A percentile compares a stretch with the other conserved stretches of the same genome.
Evolutionary conservation across 2,113 vertebrate genomes (phyloP).

Genomic region (Meleagris gallopavo): DNA sequence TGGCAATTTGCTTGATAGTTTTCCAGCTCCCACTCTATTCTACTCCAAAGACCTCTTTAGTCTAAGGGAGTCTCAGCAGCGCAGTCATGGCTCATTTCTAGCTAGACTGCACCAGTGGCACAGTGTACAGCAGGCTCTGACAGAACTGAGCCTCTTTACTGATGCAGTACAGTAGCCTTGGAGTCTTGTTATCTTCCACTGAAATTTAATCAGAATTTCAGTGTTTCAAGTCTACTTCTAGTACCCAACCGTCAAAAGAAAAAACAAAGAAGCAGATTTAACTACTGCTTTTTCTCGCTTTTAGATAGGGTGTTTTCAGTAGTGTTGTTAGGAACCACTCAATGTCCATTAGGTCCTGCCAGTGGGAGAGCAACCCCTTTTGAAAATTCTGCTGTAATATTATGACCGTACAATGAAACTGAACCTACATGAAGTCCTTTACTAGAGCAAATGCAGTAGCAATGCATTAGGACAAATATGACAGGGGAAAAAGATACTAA

Average conservation of each 20-base stretch:
- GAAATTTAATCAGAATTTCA: background rate
- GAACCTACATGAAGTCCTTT: background rate
- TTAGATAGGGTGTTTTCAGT: background rate
- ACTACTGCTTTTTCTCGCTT: background rate
- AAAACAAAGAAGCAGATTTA: background rate
- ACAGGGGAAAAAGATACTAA: background rate
- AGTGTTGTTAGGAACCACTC: background rate
- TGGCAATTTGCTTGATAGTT: background rate
- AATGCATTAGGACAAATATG: background rate
- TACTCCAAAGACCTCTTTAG: background rate
- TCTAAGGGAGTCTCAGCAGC: background rate
- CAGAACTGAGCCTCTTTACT: background rate
- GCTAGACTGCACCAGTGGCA: background rate
- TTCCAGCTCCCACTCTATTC: background rate
- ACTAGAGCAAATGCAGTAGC: background rate
- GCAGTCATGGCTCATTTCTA: background rate
- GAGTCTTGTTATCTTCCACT: background rate
- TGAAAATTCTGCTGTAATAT: background rate
- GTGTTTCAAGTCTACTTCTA: background rate
- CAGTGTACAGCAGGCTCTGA: background rate
- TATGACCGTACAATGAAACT: background rate
- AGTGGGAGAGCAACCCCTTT: background rate
- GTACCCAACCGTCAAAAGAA: background rate
- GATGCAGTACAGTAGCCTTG: background rate
- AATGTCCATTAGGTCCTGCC: background rate